Evolutionary conservation across 2,888 invertebrate genomes (phyloP).

Genomic region (Nebria salina): DNA sequence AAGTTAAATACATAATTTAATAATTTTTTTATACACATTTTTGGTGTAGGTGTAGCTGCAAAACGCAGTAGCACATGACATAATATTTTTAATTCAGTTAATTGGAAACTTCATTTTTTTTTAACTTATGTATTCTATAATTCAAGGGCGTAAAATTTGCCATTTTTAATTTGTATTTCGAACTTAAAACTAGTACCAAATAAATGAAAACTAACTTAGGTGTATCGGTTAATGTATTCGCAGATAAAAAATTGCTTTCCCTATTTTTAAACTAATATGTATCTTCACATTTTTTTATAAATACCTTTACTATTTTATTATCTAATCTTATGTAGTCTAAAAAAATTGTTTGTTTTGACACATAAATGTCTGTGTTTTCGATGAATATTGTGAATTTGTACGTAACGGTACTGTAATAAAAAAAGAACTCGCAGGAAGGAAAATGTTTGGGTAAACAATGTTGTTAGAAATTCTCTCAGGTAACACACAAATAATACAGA

Average conservation of each 20-base stretch:
- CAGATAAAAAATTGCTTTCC: not conserved
- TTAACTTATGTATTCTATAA: no score
- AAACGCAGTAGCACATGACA: no score
- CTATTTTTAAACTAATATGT: not conserved
- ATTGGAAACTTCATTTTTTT: no score
- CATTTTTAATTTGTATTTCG: no score
- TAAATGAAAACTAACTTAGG: not conserved
- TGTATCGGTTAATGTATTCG: not conserved
- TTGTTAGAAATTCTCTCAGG: not conserved
- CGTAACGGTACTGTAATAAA: not conserved
- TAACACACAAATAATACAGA: not conserved
- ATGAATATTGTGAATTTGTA: not conserved
- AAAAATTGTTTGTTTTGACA: not conserved
- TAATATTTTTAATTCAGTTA: no score
- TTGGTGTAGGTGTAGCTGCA: no score
- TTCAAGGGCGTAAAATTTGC: no score
- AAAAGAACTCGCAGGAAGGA: not conserved
- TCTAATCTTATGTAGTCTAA: not conserved
- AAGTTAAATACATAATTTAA: not conserved
- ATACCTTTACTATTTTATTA: not conserved
- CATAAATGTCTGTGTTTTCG: not conserved
- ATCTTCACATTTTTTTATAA: not conserved
- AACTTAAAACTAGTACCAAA: no score
- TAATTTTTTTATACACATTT: no score
- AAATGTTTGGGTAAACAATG: conserved; percentile 1